These are phyloP conservation scores for Cirrhinus molitorella DNA, from an alignment of 2,797 vertebrate genomes.

Conservation along the genomic window DNA sequence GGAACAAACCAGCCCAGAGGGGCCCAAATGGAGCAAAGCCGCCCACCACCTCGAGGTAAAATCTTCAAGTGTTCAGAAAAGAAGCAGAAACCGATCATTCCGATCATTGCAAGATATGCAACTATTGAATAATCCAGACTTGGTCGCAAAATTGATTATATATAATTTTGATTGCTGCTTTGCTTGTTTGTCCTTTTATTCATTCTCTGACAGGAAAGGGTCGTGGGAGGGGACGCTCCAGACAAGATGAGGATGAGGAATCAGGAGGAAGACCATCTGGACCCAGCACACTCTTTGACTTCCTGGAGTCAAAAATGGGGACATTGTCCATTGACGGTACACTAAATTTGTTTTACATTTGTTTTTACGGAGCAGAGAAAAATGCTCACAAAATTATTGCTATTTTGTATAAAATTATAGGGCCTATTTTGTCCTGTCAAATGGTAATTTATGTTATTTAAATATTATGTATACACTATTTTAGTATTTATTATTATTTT, in stretches of 20 bases:
- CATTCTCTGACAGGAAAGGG: conserved; percentile 81
- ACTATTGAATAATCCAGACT: not conserved
- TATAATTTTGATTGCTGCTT: not conserved
- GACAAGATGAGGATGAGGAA: conserved; percentile 92
- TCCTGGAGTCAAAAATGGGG: conserved; percentile 98
- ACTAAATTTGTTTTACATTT: conserved; percentile 53
- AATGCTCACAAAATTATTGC: too few relatives aligned
- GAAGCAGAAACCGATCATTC: conserved; percentile 1
- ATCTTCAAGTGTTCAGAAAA: not conserved
- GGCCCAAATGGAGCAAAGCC: conserved; percentile 70
- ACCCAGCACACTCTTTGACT: conserved; percentile 98
- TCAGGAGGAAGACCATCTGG: conserved; percentile 92
- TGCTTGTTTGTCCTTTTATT: not conserved
- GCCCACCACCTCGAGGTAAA: conserved; percentile 88
- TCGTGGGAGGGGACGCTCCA: conserved; percentile 87
- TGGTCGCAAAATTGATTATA: not conserved
- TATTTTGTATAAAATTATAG: too few relatives aligned
- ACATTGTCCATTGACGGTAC: conserved; percentile 92
- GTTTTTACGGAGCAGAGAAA: not conserved
- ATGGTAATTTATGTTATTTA: too few relatives aligned
- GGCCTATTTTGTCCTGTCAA: too few relatives aligned
- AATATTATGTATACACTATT: too few relatives aligned
- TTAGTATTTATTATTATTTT: too few relatives aligned
- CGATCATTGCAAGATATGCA: not conserved
- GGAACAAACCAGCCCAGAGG: conserved; percentile 83